Percentiles rank a stretch among this genome's conserved stretches.
phyloP scores from a whole-genome alignment of 2,888 invertebrate species.

The Ornithoptera priamus region DNA sequence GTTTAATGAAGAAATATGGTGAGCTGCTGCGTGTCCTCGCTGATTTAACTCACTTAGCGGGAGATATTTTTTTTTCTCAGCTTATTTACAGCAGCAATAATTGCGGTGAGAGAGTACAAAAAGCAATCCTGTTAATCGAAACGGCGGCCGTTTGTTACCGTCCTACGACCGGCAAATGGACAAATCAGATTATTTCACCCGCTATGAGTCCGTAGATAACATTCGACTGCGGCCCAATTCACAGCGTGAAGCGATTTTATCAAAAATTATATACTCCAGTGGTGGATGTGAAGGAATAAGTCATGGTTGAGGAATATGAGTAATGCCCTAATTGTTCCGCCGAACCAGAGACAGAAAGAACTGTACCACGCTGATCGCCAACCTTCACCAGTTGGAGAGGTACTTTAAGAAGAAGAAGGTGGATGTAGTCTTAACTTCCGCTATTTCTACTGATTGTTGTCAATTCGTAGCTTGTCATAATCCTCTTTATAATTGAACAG shows the following conservation, averaged over 20 bases:
- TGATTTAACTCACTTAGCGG: conserved; percentile 16
- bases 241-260: conserved; percentile 29
- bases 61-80: conserved; percentile 39
- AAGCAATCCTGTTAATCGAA: conserved; percentile 76
- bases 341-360: no score
- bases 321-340: no score
- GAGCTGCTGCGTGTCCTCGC: neutral
- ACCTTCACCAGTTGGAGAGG: no score
- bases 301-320: no score
- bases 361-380: no score
- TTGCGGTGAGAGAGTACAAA: conserved; percentile 57
- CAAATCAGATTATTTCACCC: conserved; percentile 80
- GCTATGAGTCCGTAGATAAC: conserved; percentile 76
- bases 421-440: no score
- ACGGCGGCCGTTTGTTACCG: conserved; percentile 63
- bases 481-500: no score
- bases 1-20: conserved; percentile 11
- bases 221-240: conserved; percentile 42
- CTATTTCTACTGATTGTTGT: no score
- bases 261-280: neutral
- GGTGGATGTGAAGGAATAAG: neutral
- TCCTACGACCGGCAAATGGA: conserved; percentile 72
- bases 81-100: conserved; percentile 47
- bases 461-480: no score
- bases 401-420: no score